A percentile compares a stretch with the other conserved stretches of the same genome.
Evolutionary conservation across 2,888 invertebrate species (phyloP).

Genomic region (Drosophila hawaiiensis): DNA sequence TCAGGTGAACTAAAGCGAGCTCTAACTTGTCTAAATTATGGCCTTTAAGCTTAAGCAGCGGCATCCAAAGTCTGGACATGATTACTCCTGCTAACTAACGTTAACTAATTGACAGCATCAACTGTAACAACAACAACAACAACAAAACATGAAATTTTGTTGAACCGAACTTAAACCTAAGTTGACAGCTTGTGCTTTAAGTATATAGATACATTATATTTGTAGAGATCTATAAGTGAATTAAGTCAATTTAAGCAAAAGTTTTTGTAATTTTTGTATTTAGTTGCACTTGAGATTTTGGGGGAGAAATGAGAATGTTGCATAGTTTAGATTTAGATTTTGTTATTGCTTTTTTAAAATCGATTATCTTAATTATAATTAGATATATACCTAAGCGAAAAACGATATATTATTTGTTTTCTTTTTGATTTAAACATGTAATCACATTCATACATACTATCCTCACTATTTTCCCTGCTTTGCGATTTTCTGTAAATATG

Average conservation of each 20-base stretch:
- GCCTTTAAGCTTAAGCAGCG: slow-evolving; percentile 20
- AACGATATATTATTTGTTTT: slow-evolving; percentile 1
- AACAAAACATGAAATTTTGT: slow-evolving; percentile 8
- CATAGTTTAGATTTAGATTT: slow-evolving; percentile 38
- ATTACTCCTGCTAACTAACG: slow-evolving; percentile 3
- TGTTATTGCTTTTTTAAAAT: slow-evolving; percentile 53
- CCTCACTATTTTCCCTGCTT: slow-evolving; percentile 11
- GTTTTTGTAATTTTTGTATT: slow-evolving; percentile 29
- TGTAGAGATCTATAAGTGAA: slow-evolving; percentile 25
- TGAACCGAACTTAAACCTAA: slow-evolving; percentile 21
- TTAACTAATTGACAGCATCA: slow-evolving; percentile 14
- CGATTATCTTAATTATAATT: slow-evolving; percentile 31
- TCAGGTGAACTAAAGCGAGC: slow-evolving; percentile 18
- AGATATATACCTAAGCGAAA: slow-evolving; percentile 29
- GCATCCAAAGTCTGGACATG: slow-evolving; percentile 12
- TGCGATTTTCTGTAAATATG: slow-evolving; percentile 49
- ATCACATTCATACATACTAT: not conserved
- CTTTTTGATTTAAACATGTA: slow-evolving; percentile 16
- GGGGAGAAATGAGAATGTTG: slow-evolving; percentile 19
- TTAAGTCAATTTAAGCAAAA: slow-evolving; percentile 13
- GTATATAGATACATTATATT: slow-evolving; percentile 23
- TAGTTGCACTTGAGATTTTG: slow-evolving; percentile 37
- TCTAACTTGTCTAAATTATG: slow-evolving; percentile 3
- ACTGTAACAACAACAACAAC: slow-evolving; percentile 15
- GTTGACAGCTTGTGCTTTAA: slow-evolving; percentile 43